Evolutionary conservation across 2,888 invertebrate species (phyloP).

Genomic region (Helobdella robusta): DNA sequence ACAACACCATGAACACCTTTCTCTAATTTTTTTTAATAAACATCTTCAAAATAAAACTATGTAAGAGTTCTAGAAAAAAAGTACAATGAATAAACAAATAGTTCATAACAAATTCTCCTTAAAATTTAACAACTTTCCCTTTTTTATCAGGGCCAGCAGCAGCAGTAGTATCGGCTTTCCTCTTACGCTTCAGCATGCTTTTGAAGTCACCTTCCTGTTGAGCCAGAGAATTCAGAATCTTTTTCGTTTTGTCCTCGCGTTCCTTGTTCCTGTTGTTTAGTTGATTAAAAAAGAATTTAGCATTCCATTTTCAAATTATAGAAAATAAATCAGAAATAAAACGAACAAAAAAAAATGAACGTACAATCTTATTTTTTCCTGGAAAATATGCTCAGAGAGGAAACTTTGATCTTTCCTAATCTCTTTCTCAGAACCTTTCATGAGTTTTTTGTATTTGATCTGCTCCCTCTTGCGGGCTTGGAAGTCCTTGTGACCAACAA

Average conservation of each 20-base stretch:
- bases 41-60: too few species aligned
- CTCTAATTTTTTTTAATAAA: too few species aligned
- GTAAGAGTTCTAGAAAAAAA: too few species aligned
- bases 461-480: slow-evolving; percentile 2
- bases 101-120: too few species aligned
- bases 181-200: slow-evolving; percentile 9
- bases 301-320: not conserved
- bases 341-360: not conserved
- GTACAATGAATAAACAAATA: too few species aligned
- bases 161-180: not conserved
- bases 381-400: slow-evolving; percentile 6
- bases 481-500: too few species aligned
- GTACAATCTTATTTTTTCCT: slow-evolving; percentile 14
- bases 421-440: slow-evolving; percentile 22
- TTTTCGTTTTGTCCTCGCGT: slow-evolving; percentile 15
- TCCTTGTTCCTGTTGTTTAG: slow-evolving; percentile 9
- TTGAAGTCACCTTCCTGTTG: slow-evolving; percentile 20
- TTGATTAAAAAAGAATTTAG: not conserved
- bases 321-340: not conserved
- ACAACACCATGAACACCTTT: too few species aligned
- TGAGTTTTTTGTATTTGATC: slow-evolving; percentile 19
- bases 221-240: slow-evolving; percentile 19
- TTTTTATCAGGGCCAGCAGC: not conserved
- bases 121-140: slow-evolving; percentile 17
- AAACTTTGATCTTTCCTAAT: slow-evolving; percentile 22